Evolutionary conservation across 2,797 vertebrate genomes (phyloP).

Genomic region (Rhinella marina): DNA sequence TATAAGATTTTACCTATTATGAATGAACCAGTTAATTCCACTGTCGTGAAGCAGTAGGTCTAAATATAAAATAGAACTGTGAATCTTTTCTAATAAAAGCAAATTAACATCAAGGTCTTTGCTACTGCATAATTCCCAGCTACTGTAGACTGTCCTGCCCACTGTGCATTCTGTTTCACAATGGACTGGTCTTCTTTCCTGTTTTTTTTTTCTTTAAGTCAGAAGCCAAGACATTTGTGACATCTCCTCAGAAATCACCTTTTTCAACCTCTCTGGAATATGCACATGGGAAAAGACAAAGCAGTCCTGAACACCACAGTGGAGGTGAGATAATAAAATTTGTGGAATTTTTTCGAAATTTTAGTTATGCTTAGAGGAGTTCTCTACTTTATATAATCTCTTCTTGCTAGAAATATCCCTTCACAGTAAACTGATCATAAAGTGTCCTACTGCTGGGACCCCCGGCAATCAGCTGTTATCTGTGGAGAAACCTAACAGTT

Average conservation of each 20-base stretch:
- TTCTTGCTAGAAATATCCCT: too few species aligned
- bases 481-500: too few species aligned
- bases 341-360: neutral
- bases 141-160: neutral
- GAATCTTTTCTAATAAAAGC: neutral
- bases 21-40: too few species aligned
- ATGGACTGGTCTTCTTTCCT: neutral
- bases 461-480: too few species aligned
- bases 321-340: constrained; percentile 30
- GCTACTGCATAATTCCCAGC: neutral
- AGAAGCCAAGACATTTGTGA: constrained; percentile 52
- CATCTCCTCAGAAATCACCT: constrained; percentile 38
- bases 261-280: constrained; percentile 18
- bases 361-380: neutral
- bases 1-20: too few species aligned
- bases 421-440: too few species aligned
- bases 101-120: neutral
- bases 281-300: constrained; percentile 14
- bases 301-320: constrained; percentile 27
- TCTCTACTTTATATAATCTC: too few species aligned
- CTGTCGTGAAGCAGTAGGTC: too few species aligned
- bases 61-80: too few species aligned
- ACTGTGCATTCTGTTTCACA: neutral
- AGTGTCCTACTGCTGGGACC: too few species aligned
- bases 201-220: constrained; percentile 39